Conservation (phyloP, 2,113 vertebrate genomes). For the Scomber scombrus region DNA sequence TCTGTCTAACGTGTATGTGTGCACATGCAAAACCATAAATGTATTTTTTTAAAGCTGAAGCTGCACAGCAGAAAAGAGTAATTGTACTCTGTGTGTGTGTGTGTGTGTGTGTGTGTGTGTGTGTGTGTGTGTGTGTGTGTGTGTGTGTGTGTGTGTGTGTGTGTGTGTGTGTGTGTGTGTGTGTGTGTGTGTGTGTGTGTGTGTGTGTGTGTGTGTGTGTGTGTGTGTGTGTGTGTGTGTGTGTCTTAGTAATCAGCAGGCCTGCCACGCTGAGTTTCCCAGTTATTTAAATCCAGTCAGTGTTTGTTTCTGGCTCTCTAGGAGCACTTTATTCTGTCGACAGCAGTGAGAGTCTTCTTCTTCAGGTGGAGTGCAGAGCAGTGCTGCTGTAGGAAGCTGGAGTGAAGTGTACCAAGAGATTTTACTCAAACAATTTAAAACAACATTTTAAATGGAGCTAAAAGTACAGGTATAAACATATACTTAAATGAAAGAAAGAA, state of each 20-base stretch:
- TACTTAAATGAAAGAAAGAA: neutral
- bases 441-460: neutral
- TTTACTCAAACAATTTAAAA: neutral
- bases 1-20: neutral
- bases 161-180: neutral
- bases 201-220: neutral
- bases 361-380: slow-evolving; percentile 29
- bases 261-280: slow-evolving; percentile 45
- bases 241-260: slow-evolving; percentile 35
- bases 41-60: neutral
- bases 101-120: neutral
- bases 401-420: neutral
- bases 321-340: slow-evolving; percentile 27
- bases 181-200: slow-evolving; percentile 2
- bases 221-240: slow-evolving; percentile 13
- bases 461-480: neutral
- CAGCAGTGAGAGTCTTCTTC: slow-evolving; percentile 14
- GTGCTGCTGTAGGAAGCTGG: slow-evolving; percentile 10
- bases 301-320: slow-evolving; percentile 41
- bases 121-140: neutral
- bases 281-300: slow-evolving; percentile 40
- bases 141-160: neutral
- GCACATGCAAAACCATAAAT: neutral
- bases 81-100: neutral
- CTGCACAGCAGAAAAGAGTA: neutral